phyloP scores from a whole-genome alignment of 2,113 vertebrate genomes.

The Acinonyx jubatus region DNA sequence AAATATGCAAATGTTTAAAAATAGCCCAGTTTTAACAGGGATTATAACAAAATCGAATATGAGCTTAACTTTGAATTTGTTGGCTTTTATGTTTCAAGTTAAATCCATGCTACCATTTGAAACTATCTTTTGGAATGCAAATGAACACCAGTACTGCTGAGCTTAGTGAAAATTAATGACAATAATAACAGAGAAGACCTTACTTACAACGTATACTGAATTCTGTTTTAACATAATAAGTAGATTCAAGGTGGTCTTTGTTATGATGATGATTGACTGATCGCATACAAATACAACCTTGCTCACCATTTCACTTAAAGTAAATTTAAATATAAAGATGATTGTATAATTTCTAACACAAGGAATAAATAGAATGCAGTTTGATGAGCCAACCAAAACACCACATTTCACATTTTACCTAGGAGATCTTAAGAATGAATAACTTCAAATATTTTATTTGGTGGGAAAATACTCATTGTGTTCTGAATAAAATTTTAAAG shows the following conservation, averaged over 20 bases:
- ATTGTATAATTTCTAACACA: neutral
- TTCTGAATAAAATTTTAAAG: neutral
- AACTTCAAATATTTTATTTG: neutral
- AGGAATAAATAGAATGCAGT: neutral
- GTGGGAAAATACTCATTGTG: neutral
- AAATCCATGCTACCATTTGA: constrained; percentile 57
- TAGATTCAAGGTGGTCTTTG: neutral
- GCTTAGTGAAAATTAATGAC: constrained; percentile 48
- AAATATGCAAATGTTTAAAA: constrained; percentile 56
- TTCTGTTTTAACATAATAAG: neutral
- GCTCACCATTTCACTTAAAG: neutral
- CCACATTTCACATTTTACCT: neutral
- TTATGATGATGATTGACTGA: neutral
- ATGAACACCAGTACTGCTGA: constrained; percentile 42
- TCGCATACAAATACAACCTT: neutral
- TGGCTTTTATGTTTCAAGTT: constrained; percentile 73
- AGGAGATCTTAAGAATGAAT: neutral
- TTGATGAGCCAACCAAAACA: neutral
- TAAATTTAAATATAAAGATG: neutral
- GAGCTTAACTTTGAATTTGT: constrained; percentile 67
- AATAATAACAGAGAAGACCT: constrained; percentile 43
- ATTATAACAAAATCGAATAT: constrained; percentile 69
- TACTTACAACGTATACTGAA: neutral
- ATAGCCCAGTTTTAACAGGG: constrained; percentile 51
- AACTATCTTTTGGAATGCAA: constrained; percentile 70